Conservation (phyloP, 2,797 vertebrate genomes). For the Sebastes paucispinis region DNA sequence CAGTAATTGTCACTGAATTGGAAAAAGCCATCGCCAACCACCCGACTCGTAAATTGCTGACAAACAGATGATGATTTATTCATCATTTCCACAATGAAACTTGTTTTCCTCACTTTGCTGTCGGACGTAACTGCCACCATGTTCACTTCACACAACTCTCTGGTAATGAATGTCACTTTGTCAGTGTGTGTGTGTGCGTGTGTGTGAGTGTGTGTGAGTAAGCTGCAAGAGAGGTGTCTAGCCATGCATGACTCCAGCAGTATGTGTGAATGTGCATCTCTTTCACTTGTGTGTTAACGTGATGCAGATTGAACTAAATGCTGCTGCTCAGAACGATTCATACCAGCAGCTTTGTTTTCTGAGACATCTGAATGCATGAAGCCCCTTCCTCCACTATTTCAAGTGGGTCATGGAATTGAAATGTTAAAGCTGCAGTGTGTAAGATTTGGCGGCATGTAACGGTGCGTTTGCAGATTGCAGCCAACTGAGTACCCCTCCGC, state of each 20-base stretch:
- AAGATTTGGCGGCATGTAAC: background rate
- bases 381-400: conserved; percentile 1
- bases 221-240: conserved; percentile 24
- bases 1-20: conserved; percentile 36
- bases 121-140: conserved; percentile 24
- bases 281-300: conserved; percentile 29
- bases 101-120: conserved; percentile 20
- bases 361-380: conserved; percentile 18
- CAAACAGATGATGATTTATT: conserved; percentile 39
- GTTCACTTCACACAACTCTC: conserved; percentile 18
- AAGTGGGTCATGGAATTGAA: conserved; percentile 13
- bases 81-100: conserved; percentile 34
- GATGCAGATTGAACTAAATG: conserved; percentile 46
- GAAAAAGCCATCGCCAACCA: conserved; percentile 12
- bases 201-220: conserved; percentile 15
- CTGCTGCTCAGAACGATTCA: conserved; percentile 26
- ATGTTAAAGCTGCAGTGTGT: background rate
- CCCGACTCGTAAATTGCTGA: conserved; percentile 26
- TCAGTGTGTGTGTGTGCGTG: conserved; percentile 11
- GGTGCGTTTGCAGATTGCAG: background rate
- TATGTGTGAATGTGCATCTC: conserved; percentile 35
- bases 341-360: conserved; percentile 32
- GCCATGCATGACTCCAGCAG: conserved; percentile 18
- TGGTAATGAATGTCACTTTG: conserved; percentile 30
- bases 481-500: too few species aligned